Evolutionary conservation across 2,888 invertebrate genomes (phyloP).

Genomic region (Polydrusus tereticollis): DNA sequence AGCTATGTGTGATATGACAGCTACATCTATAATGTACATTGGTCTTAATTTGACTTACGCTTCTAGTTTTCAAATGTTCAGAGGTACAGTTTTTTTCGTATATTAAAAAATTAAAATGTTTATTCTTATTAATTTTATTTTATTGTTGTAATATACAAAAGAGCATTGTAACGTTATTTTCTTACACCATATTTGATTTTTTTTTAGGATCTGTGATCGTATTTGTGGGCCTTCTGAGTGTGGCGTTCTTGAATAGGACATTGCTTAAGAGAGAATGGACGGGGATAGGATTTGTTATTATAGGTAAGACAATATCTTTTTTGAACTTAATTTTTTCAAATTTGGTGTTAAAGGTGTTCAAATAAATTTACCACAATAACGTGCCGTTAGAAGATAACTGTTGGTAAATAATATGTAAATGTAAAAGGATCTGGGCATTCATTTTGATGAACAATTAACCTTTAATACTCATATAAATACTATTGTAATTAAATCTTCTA

Average conservation of each 20-base stretch:
- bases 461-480: too few relatives aligned
- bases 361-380: too few relatives aligned
- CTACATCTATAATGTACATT: slow-evolving; percentile 91
- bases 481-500: too few relatives aligned
- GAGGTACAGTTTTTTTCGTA: slow-evolving; percentile 70
- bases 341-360: too few relatives aligned
- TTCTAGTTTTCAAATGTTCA: slow-evolving; percentile 96
- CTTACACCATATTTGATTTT: too few relatives aligned
- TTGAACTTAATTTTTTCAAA: not conserved
- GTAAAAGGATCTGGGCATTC: too few relatives aligned
- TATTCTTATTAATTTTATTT: too few relatives aligned
- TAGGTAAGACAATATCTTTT: slow-evolving; percentile 67
- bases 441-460: too few relatives aligned
- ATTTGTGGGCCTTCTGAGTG: slow-evolving; percentile 90
- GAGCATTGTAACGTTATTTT: too few relatives aligned
- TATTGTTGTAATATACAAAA: too few relatives aligned
- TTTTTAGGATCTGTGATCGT: slow-evolving; percentile 83
- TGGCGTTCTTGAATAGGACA: slow-evolving; percentile 79
- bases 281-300: slow-evolving; percentile 80
- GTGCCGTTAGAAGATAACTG: too few relatives aligned
- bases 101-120: not conserved
- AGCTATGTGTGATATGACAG: slow-evolving; percentile 89
- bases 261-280: slow-evolving; percentile 79
- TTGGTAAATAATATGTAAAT: too few relatives aligned
- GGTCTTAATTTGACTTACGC: slow-evolving; percentile 93